These are phyloP conservation scores for Eulithis testata DNA, from an alignment of 2,888 invertebrate genomes.

Conservation along the genomic window DNA sequence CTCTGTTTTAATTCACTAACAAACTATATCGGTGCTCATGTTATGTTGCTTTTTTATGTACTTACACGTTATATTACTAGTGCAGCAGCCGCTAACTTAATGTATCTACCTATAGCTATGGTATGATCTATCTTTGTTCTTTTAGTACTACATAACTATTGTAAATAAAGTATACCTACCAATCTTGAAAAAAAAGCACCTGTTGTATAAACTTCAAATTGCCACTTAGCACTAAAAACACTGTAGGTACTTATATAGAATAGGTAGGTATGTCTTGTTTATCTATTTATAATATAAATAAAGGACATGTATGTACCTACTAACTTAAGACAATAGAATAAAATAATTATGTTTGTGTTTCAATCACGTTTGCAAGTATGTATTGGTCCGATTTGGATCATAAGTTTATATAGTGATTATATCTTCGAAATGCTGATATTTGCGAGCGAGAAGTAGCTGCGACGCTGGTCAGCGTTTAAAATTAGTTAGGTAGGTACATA, in stretches of 20 bases:
- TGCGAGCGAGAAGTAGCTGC: no score
- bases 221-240: constrained; percentile 1
- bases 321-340: background rate
- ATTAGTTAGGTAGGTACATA: no score
- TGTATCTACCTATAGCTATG: background rate
- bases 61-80: background rate
- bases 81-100: background rate
- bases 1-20: constrained; percentile 7
- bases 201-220: background rate
- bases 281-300: background rate
- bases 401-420: no score
- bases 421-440: no score
- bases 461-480: no score
- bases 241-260: background rate
- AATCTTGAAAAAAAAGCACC: background rate
- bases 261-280: background rate
- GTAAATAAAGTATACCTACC: no score
- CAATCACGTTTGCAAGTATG: no score
- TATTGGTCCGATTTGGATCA: no score
- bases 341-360: no score
- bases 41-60: constrained; percentile 2
- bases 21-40: constrained; percentile 34
- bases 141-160: no score
- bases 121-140: no score
- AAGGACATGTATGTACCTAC: constrained; percentile 1